A percentile compares a stretch with the other conserved stretches of the same genome.
phyloP scores from a whole-genome alignment of 2,797 vertebrate genomes.

The Gallinago solitaria region DNA sequence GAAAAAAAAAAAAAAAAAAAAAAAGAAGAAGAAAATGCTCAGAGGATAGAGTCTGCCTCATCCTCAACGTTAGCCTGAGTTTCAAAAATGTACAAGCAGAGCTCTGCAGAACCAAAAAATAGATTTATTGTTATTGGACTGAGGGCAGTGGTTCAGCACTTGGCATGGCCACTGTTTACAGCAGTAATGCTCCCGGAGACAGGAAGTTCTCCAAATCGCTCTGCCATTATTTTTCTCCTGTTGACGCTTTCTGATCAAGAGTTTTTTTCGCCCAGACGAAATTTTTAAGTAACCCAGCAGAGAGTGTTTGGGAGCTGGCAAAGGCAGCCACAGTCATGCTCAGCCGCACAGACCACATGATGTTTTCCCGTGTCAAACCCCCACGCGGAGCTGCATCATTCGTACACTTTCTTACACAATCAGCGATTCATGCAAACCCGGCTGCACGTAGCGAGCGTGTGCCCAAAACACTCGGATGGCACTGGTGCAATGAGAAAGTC shows the following conservation, averaged over 20 bases:
- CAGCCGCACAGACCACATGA: background rate
- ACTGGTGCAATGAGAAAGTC: background rate
- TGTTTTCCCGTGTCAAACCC: background rate
- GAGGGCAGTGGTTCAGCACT: conserved; percentile 61
- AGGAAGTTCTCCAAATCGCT: conserved; percentile 74
- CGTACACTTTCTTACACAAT: background rate
- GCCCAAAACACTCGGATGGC: background rate
- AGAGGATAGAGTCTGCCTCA: conserved; percentile 16
- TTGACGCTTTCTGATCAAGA: conserved; percentile 45
- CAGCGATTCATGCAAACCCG: background rate
- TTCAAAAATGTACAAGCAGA: conserved; percentile 28
- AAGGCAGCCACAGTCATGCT: background rate
- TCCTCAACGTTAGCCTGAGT: background rate
- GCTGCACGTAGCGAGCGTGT: background rate
- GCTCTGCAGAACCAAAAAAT: conserved; percentile 57
- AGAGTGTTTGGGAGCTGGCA: conserved; percentile 6
- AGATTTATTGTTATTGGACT: conserved; percentile 74
- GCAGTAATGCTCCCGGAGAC: conserved; percentile 71
- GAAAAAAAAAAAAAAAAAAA: background rate
- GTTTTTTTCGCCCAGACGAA: background rate
- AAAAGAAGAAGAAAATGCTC: background rate
- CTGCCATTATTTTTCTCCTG: conserved; percentile 67
- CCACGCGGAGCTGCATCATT: background rate
- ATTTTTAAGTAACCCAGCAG: background rate
- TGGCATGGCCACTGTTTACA: conserved; percentile 75